Evolutionary conservation across 1,140 invertebrate genomes (phyloP).

Genomic region (Holcopasites calliopsidis): DNA sequence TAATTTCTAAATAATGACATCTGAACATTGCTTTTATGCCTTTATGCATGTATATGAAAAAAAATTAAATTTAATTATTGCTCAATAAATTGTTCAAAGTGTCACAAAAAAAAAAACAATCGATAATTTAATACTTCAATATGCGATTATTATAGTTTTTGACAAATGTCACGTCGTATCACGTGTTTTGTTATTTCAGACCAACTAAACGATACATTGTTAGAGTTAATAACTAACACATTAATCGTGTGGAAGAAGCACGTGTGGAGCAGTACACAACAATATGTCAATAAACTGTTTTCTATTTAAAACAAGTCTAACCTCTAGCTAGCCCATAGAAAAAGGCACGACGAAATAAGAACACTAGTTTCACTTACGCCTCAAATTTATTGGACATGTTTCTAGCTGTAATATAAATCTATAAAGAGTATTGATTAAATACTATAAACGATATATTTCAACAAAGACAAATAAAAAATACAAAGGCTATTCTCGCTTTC

Average conservation of each 20-base stretch:
- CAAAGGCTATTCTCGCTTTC: constrained; percentile 57
- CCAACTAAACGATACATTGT: background rate
- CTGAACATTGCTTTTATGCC: background rate
- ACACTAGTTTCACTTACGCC: constrained; percentile 79
- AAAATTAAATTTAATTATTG: background rate
- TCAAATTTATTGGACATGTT: constrained; percentile 84
- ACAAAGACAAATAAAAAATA: constrained; percentile 69
- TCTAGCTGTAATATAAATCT: constrained; percentile 62
- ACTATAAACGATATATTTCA: constrained; percentile 65
- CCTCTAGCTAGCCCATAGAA: constrained; percentile 28
- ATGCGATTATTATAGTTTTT: constrained; percentile 7
- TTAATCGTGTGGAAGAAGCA: background rate
- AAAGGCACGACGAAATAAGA: constrained; percentile 46
- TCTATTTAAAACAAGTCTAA: constrained; percentile 48
- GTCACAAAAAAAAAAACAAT: constrained; percentile 5
- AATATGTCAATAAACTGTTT: constrained; percentile 7
- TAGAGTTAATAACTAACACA: background rate
- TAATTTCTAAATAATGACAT: background rate
- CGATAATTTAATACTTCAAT: background rate
- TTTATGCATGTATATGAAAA: too few species aligned
- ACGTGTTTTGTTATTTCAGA: constrained; percentile 14
- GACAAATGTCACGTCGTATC: constrained; percentile 17
- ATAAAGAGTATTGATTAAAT: constrained; percentile 66
- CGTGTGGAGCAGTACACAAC: background rate
- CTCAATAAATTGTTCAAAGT: background rate